These are phyloP conservation scores for Cyphomyrus discorhynchus DNA, from an alignment of 2,113 vertebrate species.

Conservation along the genomic window DNA sequence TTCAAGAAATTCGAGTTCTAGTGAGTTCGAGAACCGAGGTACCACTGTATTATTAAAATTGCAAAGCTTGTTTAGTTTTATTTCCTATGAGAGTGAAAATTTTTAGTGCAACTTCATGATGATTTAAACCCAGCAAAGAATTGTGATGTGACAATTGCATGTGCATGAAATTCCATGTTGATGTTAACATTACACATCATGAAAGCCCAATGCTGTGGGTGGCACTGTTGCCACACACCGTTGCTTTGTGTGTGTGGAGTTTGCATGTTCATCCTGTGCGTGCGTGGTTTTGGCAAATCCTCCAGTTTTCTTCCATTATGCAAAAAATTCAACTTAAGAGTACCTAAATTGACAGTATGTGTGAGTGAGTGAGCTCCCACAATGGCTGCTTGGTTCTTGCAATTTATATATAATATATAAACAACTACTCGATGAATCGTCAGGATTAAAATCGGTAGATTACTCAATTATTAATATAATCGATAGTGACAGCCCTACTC, in stretches of 20 bases:
- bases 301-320: background rate
- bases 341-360: background rate
- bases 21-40: no score
- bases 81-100: background rate
- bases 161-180: no score
- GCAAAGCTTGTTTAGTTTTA: background rate
- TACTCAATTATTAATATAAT: background rate
- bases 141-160: background rate
- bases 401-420: background rate
- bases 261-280: background rate
- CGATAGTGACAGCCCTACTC: background rate
- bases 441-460: background rate
- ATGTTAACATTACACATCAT: background rate
- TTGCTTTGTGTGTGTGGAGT: background rate
- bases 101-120: background rate
- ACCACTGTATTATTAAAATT: background rate
- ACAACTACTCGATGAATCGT: background rate
- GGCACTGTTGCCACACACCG: background rate
- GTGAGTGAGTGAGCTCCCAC: background rate
- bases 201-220: background rate
- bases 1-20: no score
- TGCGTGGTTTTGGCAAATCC: background rate
- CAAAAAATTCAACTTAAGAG: background rate
- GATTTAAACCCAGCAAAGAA: background rate
- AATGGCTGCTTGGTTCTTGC: background rate